Evolutionary conservation across 1,140 invertebrate genomes (phyloP), one percentile per base, ranked within the genome.

Genomic region (Chrysomallon squamiferum): DNA sequence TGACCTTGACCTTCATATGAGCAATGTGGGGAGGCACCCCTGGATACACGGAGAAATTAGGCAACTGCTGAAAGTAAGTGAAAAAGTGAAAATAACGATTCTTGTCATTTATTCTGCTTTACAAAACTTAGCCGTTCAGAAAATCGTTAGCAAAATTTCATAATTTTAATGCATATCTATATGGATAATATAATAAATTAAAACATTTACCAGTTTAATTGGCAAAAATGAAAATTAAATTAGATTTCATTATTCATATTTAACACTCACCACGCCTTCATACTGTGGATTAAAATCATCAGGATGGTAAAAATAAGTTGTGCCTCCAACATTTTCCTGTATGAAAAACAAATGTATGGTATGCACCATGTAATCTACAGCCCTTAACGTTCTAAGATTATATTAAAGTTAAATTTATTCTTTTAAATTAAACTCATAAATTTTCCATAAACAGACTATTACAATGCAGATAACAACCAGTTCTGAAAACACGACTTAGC

Each of bases 311-410:
- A 95, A 97, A 85, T 97, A 97, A 6, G 94, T 96, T 22, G 95
- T 96, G 25, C 95, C 95, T 52, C 93, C 93, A 66, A 96, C 93
- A 88, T 95, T 95, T 84, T 95, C 94, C 90, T 95, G 85, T 27
- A 75, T 57, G 62, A 43, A n/a, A n/a, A n/a, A n/a, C n/a, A n/a
- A n/a, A n/a, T n/a, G n/a, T n/a, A n/a, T n/a, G n/a, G 59, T 56
- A 68, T 61, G 30, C 33, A 59, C 32, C 35, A 47, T 57, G 11
- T 22, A 49, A 25, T 4, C 20, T 5, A 66, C n/a, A 50, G 18
- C 29, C 11, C n/a, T 3, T 32, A 33, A 43, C 29, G 35, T n/a
- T 33, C 32, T 41, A 20, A 41, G n/a, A 22, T 11, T 22, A 15
- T 29, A 20, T 59, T 20, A 22, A 32, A n/a, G n/a, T n/a, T n/a